Base-by-base conservation (phyloP, 2,113 vertebrate genomes). In the Scatophagus argus region DNA sequence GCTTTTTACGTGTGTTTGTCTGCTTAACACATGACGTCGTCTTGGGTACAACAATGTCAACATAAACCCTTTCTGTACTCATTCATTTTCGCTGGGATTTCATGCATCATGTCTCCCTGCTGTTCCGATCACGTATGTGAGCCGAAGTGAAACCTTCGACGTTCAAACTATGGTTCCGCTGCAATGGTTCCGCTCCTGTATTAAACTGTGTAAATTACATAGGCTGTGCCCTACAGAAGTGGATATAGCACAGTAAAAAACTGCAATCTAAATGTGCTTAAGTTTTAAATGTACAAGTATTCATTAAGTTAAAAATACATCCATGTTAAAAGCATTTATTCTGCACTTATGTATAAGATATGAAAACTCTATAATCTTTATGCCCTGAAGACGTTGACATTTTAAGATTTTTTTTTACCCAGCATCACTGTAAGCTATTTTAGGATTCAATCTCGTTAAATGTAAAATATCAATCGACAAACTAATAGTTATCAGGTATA, bases 111-210 rank as follows among this genome's bases (percentile, higher is more conserved):
- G 65, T 25, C 9, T 56, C 14, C 32, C 16, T 19, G 12, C 0
- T 16, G 55, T 38, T 87, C 67, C 84, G 58, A 13, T 17, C 2
- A 9, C 6, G 1, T 51, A 19, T 1, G 2, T 2, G 6, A 14
- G 6, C 43, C 85, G 85, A 58, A 29, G 44, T 2, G 79, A 85
- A 90, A 89, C 70, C 1, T 1, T 2, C 0, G 23, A 36, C 13
- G 1, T 19, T 52, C 6, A 16, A n/a, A n/a, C n/a, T n/a, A 27
- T 31, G 5, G 34, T 87, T 87, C 82, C 76, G 67, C 52, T 3
- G 43, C 43, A 46, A 46, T 29, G 5, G 36, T 87, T 87, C 83
- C 77, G 68, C 54, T 1, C 10, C 19, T 4, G 46, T 1, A 13
- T n/a, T n/a, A n/a, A n/a, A n/a, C 9, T 8, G 0, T 6, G 8